Base-by-base conservation (phyloP, 2,888 invertebrate genomes). In the Cephus spinipes region DNA sequence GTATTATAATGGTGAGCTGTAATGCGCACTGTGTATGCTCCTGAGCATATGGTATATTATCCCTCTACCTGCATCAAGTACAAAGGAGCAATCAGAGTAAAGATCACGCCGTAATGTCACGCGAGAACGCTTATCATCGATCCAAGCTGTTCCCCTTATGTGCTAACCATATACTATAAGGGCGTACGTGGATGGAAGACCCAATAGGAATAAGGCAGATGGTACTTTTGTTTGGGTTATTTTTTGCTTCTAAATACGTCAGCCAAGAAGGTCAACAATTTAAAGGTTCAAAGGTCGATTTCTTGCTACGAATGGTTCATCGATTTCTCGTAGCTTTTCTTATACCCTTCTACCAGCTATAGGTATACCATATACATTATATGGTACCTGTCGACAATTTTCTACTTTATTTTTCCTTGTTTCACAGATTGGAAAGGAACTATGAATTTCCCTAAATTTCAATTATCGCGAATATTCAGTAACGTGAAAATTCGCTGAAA, bases 41-140 rank as follows among this genome's bases (percentile, higher is more conserved):
- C 74, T 80, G 77, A 79, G 77, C 76, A 74, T 68, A 75, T 76
- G 36, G n/a, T 34, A 40, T 55, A 73, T 71, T 73, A 76, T 68
- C 73, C 32, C 73, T 76, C 31, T 73, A 77, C 68, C 71, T 55
- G 80, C 79, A 76, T 80, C 81, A 80, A 78, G 81, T 78, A 84
- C 83, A 84, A 83, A 82, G 81, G 82, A 77, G 81, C 80, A 83
- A 81, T 83, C 79, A 81, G 79, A 74, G 76, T 78, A 79, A 40
- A 69, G 71, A 32, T 74, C 71, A 30, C 35, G 30, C 33, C 23
- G 15, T 69, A 36, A 75, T 71, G 71, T 75, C 77, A 77, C 40
- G 77, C 75, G 71, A 40, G 68, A 40, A 77, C 11, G 71, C 31
- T 33, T 33, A 71, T 71, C 33, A 33, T 71, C 71, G 31, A 33